phyloP scores from a whole-genome alignment of 2,113 vertebrate species.

The Rostratula benghalensis region DNA sequence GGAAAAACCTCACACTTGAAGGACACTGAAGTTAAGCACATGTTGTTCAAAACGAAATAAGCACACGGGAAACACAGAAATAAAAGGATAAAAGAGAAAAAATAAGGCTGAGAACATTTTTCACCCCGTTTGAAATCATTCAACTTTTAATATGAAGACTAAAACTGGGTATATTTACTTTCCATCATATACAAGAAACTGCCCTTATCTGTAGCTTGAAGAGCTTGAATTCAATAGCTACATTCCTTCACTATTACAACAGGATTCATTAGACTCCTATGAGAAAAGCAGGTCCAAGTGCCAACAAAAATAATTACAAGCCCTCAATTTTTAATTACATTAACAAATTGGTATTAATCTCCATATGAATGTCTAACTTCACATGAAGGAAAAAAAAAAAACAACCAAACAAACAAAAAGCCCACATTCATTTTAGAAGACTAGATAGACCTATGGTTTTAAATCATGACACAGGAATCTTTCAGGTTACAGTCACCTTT shows the following conservation, averaged over 20 bases:
- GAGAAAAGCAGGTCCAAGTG: not conserved
- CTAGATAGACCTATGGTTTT: not conserved
- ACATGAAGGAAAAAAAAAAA: not conserved
- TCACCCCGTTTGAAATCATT: not conserved
- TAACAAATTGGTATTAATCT: not conserved
- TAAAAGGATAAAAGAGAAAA: not conserved
- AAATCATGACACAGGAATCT: not conserved
- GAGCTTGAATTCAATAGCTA: not conserved
- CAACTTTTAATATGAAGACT: not conserved
- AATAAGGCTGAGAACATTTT: not conserved
- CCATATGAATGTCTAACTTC: not conserved
- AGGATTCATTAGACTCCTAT: not conserved
- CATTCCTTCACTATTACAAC: not conserved
- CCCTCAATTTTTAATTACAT: not conserved
- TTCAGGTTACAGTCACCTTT: not conserved
- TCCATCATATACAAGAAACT: not conserved
- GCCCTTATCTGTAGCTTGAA: not conserved
- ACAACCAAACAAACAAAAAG: not conserved
- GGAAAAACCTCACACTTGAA: not conserved
- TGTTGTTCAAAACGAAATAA: not conserved
- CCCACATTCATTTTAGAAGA: not conserved
- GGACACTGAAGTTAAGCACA: not conserved
- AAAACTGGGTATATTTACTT: not conserved
- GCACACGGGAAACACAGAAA: not conserved
- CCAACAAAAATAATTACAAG: constrained; percentile 17